Base-by-base conservation (phyloP, 2,888 invertebrate species). In the Byasa hedistus region DNA sequence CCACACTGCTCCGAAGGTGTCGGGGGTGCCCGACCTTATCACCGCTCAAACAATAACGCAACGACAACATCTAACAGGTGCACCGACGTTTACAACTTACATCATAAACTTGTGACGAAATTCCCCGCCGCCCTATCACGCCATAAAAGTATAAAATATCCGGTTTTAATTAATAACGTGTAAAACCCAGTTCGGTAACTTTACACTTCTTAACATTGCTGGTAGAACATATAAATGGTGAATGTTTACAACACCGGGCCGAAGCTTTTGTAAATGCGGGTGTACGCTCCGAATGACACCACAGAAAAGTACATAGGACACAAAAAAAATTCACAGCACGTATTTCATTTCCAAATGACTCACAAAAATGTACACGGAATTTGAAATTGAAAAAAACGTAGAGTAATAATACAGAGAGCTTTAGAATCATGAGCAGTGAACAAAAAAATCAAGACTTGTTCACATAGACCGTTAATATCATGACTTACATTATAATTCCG, bases 1-100 rank as follows among this genome's bases (percentile, higher is more conserved):
- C 70, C 74, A 75, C 76, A 76, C 71, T 72, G 70, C 72, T 70
- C 71, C 76, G 72, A 69, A 74, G 72, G 72, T 68, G 64, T 68
- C 68, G 68, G 51, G 39, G 52, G n/a, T 27, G 54, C 39, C 54
- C 44, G 27, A 44, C 63, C 54, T 66, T 67, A 67, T 67, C 67
- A 54, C 64, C n/a, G 24, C 44, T 56, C 48, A 65, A 62, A 62
- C 60, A 64, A 69, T 67, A 65, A 70, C 64, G 69, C 64, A 59
- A 66, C 62, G 21, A 60, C 55, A 21, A 44, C 32, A 32, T 57
- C 62, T 55, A 62, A 55, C 66, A 62, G 66, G 66, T 66, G 66
- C 57, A 44, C 27, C n/a, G 65, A 12, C 56, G 57, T 48, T 57
- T 39, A 39, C 39, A 57, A 27, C 61, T 62, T 55, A 55, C 61